These are phyloP conservation scores for Prionace glauca DNA, from an alignment of 2,797 vertebrate genomes.

Conservation along the genomic window DNA sequence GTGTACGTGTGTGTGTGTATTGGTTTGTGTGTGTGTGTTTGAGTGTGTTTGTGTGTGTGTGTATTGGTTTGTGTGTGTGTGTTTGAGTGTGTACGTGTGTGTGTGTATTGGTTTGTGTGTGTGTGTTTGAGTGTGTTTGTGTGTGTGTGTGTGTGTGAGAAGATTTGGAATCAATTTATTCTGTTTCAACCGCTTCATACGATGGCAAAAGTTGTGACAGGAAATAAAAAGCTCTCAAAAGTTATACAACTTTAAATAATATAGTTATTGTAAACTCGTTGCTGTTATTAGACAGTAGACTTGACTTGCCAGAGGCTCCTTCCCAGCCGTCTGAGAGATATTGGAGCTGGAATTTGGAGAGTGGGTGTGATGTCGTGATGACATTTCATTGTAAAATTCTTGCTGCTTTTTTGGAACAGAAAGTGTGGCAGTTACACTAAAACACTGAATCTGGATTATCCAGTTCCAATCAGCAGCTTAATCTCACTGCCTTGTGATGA, in stretches of 20 bases:
- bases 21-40: too few species aligned
- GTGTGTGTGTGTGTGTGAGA: too few species aligned
- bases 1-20: too few species aligned
- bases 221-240: not conserved
- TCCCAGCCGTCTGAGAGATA: conserved; percentile 43
- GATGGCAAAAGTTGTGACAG: not conserved
- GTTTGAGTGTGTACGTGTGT: too few species aligned
- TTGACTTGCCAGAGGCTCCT: conserved; percentile 40
- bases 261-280: conserved; percentile 40
- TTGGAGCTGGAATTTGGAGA: conserved; percentile 36
- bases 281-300: conserved; percentile 37
- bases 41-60: too few species aligned
- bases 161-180: not conserved
- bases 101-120: too few species aligned
- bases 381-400: not conserved
- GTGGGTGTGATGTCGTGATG: conserved; percentile 39
- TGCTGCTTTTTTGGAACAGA: not conserved
- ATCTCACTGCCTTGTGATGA: not conserved
- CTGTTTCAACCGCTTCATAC: not conserved
- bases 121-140: too few species aligned
- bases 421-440: not conserved
- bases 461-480: not conserved
- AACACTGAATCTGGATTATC: not conserved
- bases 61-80: too few species aligned
- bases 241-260: conserved; percentile 13